These are phyloP conservation scores for Caranx melampygus DNA, from an alignment of 2,113 vertebrate genomes.

Conservation along the genomic window DNA sequence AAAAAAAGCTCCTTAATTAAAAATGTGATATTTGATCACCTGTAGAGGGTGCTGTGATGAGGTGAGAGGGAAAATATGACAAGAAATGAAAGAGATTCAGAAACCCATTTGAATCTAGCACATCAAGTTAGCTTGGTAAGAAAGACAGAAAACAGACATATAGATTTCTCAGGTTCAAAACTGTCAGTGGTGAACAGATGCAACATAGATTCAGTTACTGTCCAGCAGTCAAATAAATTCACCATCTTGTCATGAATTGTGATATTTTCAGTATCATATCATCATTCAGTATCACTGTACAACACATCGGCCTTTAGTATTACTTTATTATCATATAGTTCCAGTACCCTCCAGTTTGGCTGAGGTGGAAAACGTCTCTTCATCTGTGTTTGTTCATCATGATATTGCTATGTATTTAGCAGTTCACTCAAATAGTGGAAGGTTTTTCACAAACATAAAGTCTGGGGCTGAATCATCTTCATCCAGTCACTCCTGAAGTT, in stretches of 20 bases:
- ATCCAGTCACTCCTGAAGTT: background rate
- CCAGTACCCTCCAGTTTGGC: background rate
- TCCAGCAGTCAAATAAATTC: background rate
- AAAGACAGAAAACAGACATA: background rate
- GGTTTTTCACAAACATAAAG: no score
- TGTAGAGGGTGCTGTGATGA: constrained; percentile 47
- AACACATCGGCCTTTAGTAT: background rate
- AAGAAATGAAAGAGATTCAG: constrained; percentile 2
- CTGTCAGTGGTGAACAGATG: background rate
- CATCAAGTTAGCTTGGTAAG: no score
- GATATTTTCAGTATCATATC: background rate
- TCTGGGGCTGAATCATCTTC: no score
- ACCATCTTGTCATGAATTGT: background rate
- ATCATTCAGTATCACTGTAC: no score
- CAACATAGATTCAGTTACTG: background rate
- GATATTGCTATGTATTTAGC: background rate
- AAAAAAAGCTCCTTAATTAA: background rate
- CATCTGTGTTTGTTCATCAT: background rate
- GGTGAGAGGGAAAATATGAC: constrained; percentile 11
- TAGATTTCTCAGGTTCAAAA: background rate
- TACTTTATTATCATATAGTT: background rate
- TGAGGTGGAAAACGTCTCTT: background rate
- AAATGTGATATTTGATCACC: constrained; percentile 19
- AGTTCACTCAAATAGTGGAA: background rate
- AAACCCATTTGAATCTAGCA: background rate